These are phyloP conservation scores for Intoshia linei DNA, from an alignment of 1,140 invertebrate species.

Conservation along the genomic window DNA sequence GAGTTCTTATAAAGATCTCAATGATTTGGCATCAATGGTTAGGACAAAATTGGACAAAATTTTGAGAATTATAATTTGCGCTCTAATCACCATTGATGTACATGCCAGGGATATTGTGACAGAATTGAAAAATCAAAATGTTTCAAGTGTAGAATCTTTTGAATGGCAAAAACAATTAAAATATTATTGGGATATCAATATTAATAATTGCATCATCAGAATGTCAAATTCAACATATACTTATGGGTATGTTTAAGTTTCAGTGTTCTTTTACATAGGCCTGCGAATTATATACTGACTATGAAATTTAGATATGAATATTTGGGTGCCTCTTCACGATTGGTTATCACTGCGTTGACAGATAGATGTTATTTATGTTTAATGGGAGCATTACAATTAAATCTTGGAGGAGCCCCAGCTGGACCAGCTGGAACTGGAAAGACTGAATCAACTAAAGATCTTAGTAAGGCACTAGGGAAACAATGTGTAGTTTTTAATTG, in stretches of 20 bases:
- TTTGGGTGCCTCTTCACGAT: conserved; percentile 18
- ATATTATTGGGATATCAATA: conserved; percentile 23
- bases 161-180: conserved; percentile 24
- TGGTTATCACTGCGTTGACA: conserved; percentile 24
- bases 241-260: no score
- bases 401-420: conserved; percentile 31
- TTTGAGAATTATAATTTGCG: conserved; percentile 37
- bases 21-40: conserved; percentile 39
- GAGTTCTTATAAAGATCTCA: conserved; percentile 31
- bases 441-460: conserved; percentile 34
- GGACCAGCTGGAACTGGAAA: conserved; percentile 24
- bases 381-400: conserved; percentile 49
- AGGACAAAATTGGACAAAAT: conserved; percentile 34
- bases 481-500: conserved; percentile 66
- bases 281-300: no score
- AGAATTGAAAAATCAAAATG: conserved; percentile 28
- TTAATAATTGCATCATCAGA: conserved; percentile 19
- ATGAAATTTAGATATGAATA: no score
- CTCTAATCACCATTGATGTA: conserved; percentile 51
- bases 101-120: conserved; percentile 46
- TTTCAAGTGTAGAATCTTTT: conserved; percentile 24
- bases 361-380: conserved; percentile 20
- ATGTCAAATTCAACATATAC: conserved; percentile 22
- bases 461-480: conserved; percentile 47
- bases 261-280: no score